Conservation (phyloP, 2,797 vertebrate species). For the Tenualosa thibaudeaui region DNA sequence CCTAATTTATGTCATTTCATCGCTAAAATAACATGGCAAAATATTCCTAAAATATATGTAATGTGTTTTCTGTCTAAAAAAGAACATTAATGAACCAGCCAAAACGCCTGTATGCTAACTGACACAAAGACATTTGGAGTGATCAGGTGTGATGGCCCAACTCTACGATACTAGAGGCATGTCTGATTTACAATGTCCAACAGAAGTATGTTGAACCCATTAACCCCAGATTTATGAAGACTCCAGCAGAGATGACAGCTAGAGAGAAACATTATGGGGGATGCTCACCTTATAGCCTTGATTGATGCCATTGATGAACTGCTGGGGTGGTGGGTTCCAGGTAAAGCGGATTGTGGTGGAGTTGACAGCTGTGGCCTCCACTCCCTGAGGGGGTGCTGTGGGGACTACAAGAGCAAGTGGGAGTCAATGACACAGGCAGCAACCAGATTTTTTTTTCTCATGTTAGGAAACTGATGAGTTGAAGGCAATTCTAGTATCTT, state of each 20-base stretch:
- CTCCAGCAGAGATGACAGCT: neutral
- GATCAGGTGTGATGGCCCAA: neutral
- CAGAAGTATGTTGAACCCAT: neutral
- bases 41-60: too few species aligned
- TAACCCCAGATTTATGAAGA: neutral
- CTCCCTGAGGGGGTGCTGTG: slow-evolving; percentile 90
- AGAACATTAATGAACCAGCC: neutral
- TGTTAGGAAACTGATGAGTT: too few species aligned
- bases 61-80: too few species aligned
- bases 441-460: too few species aligned
- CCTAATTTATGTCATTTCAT: too few species aligned
- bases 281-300: slow-evolving; percentile 92
- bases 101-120: neutral
- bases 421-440: neutral
- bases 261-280: neutral
- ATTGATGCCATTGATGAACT: slow-evolving; percentile 96
- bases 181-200: neutral
- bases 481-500: neutral
- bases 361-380: slow-evolving; percentile 84
- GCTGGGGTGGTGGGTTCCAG: slow-evolving; percentile 93
- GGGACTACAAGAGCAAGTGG: slow-evolving; percentile 76
- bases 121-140: too few species aligned
- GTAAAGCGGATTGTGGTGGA: slow-evolving; percentile 89
- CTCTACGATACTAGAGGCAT: neutral
- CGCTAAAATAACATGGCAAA: too few species aligned